Evolutionary conservation across 2,888 invertebrate genomes (phyloP), one percentile per base, ranked within the genome.

Genomic region (Agrilus cyanescens): DNA sequence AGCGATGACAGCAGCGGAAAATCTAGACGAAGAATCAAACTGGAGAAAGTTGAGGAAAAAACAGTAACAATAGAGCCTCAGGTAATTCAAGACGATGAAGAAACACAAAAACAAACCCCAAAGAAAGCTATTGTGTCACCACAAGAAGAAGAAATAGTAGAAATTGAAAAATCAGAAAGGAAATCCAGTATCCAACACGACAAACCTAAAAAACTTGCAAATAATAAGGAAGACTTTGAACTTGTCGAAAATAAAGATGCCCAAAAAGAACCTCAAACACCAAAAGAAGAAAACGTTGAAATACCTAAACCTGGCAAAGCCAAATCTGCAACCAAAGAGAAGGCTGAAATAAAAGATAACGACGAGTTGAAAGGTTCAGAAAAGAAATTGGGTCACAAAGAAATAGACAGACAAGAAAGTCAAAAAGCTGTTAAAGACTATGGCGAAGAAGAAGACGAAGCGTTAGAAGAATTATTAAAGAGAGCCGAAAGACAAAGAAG

Each of bases 401-500:
- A 25, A 25, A 10, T 25, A 10, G 48, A 54, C 20, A 47, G 49
- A 40, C 53, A 55, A 36, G 50, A 52, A 36, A 56, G 55, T 41
- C 56, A 57, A 41, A 62, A 57, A 46, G 57, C 57, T 13, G 48
- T 52, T 36, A 51, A 48, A 37, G 65, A 29, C 2, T 30, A 71
- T 10, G 68, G 67, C 45, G 75, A 74, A 45, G 76, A 75, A 43
- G 69, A 67, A 41, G 61, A 65, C 12, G 77, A 79, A 55, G 74
- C 74, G 52, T 63, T 81, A 54, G 79, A 80, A 61, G 76, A 73
- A 45, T 67, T 82, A 44, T 67, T 82, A 37, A 73, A 68, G 61
- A 72, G 79, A 55, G 78, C 80, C 51, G 74, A 78, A 61, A 74
- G 73, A 56, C 82, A 83, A 62, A 73, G 82, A 62, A 80, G 77